Base-by-base conservation (phyloP, 2,888 invertebrate genomes). In the Tetheella fluctuosa region DNA sequence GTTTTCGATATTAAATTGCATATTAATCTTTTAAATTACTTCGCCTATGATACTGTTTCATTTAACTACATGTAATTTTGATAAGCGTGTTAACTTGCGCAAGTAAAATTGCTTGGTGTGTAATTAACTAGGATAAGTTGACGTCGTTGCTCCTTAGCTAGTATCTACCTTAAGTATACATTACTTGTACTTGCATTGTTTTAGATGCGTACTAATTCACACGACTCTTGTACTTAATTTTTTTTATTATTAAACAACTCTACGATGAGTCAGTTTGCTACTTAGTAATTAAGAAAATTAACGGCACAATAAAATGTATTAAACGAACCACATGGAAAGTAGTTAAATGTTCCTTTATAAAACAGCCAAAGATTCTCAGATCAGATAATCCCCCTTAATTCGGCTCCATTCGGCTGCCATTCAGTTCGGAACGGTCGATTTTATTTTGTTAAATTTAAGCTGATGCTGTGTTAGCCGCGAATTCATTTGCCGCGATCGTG, bases 151-250 rank as follows among this genome's bases (percentile, higher is more conserved):
- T 42, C 42, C 17, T 42, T 42, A n/a, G 8, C n/a, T 15, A 6
- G 42, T 39, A 42, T 17, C 17, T 17, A n/a, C 3, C 2, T 20
- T 6, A 1, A 17, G 17, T 10, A 48, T 20, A 48, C 20, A 20
- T 20, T 20, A 48, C 8, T 20, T 10, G 34, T 34, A 23, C 55
- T 55, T 55, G 23, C 20, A 25, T 55, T 55, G 55, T 55, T 55
- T 55, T 55, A 55, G 23, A 20, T 34, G 55, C 55, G 34, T 34
- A 55, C 54, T 54, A 10, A 54, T 54, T 54, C 54, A 34, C 54
- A 54, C 54, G 54, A 34, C 1, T 54, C 54, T 30, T 20, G 54
- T 54, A 3, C 30, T 15, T 53, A 13, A n/a, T n/a, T 1, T 34
- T 42, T 17, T 42, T n/a, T 39, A 39, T 39, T 39, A 39, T 39